Evolutionary conservation across 2,888 invertebrate genomes (phyloP).

Genomic region (Hydrotaea diabolus): DNA sequence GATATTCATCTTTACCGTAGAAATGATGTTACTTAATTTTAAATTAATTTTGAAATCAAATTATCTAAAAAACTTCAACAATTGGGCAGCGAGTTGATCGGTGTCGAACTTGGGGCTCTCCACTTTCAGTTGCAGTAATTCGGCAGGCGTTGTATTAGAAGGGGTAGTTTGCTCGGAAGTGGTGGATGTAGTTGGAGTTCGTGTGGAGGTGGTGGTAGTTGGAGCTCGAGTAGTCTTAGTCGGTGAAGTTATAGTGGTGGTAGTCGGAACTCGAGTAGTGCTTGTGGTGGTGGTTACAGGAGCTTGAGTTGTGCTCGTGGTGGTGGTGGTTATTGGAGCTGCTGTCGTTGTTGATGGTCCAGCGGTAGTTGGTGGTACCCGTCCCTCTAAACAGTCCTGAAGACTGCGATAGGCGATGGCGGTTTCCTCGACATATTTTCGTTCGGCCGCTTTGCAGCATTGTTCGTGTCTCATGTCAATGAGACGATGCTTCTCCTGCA

Average conservation of each 20-base stretch:
- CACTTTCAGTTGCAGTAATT: background rate
- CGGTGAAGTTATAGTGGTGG: conserved; percentile 8
- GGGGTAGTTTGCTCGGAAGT: background rate
- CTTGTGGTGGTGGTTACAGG: conserved; percentile 8
- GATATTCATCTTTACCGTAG: background rate
- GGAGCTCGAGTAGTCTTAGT: conserved; percentile 19
- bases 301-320: conserved; percentile 1
- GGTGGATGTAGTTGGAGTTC: conserved; percentile 53
- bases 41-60: background rate
- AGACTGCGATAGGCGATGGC: conserved; percentile 74
- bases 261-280: background rate
- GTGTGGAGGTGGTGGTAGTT: conserved; percentile 55
- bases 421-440: conserved; percentile 72
- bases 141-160: background rate
- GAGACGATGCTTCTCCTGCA: conserved; percentile 74
- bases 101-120: background rate
- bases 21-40: background rate
- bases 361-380: conserved; percentile 68
- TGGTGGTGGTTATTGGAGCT: conserved; percentile 53
- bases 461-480: conserved; percentile 74
- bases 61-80: conserved; percentile 40
- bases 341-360: conserved; percentile 53
- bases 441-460: conserved; percentile 72
- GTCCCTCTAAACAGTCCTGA: conserved; percentile 74
- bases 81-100: background rate